Conservation (phyloP, 2,888 invertebrate species). For the Acanthacorydalis orientalis region DNA sequence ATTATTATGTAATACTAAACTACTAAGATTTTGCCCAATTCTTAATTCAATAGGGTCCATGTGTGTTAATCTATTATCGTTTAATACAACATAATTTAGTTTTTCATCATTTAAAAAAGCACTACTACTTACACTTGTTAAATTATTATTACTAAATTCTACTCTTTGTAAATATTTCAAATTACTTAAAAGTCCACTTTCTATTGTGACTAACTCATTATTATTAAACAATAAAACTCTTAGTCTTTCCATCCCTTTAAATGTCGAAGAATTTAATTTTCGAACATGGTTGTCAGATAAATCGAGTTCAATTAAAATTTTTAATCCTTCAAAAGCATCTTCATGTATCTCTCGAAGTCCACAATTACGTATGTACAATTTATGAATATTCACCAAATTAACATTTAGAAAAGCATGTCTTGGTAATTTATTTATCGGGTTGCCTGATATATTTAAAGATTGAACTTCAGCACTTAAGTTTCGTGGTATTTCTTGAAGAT, state of each 20-base stretch:
- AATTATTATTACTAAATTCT: conserved; percentile 56
- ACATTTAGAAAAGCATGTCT: conserved; percentile 51
- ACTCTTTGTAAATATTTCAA: conserved; percentile 58
- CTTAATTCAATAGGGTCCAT: conserved; percentile 25
- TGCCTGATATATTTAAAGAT: conserved; percentile 54
- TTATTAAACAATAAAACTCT: conserved; percentile 55
- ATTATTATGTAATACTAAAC: conserved; percentile 61
- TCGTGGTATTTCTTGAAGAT: conserved; percentile 51
- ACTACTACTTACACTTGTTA: conserved; percentile 48
- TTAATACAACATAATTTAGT: conserved; percentile 49
- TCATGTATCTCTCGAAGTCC: conserved; percentile 53
- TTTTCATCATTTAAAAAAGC: conserved; percentile 54
- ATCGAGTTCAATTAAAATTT: conserved; percentile 68
- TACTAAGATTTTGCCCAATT: conserved; percentile 40
- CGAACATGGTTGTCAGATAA: conserved; percentile 56
- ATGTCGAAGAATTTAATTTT: conserved; percentile 48
- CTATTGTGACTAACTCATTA: conserved; percentile 56
- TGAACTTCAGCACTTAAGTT: conserved; percentile 55
- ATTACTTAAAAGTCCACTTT: conserved; percentile 59
- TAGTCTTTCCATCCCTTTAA: conserved; percentile 50
- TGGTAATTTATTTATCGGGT: conserved; percentile 45
- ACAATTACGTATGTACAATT: conserved; percentile 58
- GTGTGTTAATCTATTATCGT: conserved; percentile 55
- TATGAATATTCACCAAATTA: conserved; percentile 63
- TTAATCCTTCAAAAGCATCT: conserved; percentile 57